Conservation (phyloP, 2,113 vertebrate genomes). For the Sturnira hondurensis region DNA sequence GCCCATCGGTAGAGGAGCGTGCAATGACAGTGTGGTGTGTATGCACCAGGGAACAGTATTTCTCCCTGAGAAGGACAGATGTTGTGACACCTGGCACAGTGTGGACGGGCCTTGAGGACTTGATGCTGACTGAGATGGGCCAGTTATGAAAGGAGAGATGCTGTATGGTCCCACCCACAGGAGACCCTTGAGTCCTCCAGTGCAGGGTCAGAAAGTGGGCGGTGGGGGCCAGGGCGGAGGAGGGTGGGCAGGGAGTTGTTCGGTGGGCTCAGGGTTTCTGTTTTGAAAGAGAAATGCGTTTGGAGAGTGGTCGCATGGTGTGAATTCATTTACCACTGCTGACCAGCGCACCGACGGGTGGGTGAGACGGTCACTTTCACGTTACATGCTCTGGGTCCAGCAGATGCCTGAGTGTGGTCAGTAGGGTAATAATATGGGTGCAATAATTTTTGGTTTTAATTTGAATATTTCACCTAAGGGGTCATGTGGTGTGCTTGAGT, state of each 20-base stretch:
- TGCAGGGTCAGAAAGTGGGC: background rate
- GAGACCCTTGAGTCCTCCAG: background rate
- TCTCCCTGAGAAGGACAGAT: background rate
- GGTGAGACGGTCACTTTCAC: background rate
- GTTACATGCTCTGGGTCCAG: too few relatives aligned
- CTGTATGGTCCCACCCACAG: rapidly evolving
- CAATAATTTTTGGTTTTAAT: too few relatives aligned
- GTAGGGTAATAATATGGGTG: too few relatives aligned
- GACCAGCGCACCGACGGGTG: background rate
- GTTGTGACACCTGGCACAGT: background rate
- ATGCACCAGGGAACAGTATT: background rate
- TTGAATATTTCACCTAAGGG: too few relatives aligned
- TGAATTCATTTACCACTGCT: background rate
- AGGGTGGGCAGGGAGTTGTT: too few relatives aligned
- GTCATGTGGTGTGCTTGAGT: too few relatives aligned
- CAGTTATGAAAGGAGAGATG: background rate
- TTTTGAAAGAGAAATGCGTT: background rate
- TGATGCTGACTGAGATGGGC: background rate
- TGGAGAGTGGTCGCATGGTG: background rate
- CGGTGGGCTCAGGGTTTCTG: background rate
- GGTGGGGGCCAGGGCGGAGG: too few relatives aligned
- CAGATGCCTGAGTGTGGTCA: too few relatives aligned
- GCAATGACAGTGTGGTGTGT: background rate
- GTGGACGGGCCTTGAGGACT: background rate
- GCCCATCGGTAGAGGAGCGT: background rate